Conservation (phyloP, 2,888 invertebrate genomes). For the Phoenoteleia sp. region DNA sequence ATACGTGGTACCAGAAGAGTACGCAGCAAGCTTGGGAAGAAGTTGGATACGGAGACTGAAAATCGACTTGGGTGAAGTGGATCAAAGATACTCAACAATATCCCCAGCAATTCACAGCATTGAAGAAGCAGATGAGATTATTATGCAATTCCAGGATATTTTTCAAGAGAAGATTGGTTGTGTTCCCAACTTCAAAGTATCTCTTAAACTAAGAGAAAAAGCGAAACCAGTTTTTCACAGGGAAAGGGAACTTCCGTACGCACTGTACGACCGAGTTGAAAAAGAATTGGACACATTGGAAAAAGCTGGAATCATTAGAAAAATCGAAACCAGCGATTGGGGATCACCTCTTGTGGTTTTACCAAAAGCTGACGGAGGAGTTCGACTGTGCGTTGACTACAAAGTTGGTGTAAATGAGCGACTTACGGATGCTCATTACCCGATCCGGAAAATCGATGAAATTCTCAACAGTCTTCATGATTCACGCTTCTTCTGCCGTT, state of each 20-base stretch:
- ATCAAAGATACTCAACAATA: neutral
- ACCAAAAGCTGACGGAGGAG: constrained; percentile 36
- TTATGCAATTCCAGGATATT: constrained; percentile 22
- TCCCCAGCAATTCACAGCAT: neutral
- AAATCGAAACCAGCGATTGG: constrained; percentile 46
- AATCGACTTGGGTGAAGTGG: constrained; percentile 16
- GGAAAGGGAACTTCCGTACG: constrained; percentile 44
- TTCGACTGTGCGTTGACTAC: constrained; percentile 45
- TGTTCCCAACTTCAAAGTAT: constrained; percentile 14
- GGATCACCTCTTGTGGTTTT: constrained; percentile 30
- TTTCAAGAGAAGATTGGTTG: constrained; percentile 46
- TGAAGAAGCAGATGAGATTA: constrained; percentile 25
- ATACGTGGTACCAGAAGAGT: constrained; percentile 47
- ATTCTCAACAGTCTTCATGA: constrained; percentile 32
- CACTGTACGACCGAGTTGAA: constrained; percentile 9
- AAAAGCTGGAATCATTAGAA: constrained; percentile 29
- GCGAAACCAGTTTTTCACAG: constrained; percentile 35
- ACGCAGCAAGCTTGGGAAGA: constrained; percentile 27
- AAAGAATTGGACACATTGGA: constrained; percentile 37
- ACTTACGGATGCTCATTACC: constrained; percentile 43
- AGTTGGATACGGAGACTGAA: constrained; percentile 11
- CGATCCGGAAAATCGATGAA: constrained; percentile 42
- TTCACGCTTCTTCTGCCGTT: constrained; percentile 34
- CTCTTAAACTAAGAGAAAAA: constrained; percentile 20
- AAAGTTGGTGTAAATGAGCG: constrained; percentile 44